Evolutionary conservation across 2,888 invertebrate species (phyloP).

Genomic region (Diadegma fenestrale): DNA sequence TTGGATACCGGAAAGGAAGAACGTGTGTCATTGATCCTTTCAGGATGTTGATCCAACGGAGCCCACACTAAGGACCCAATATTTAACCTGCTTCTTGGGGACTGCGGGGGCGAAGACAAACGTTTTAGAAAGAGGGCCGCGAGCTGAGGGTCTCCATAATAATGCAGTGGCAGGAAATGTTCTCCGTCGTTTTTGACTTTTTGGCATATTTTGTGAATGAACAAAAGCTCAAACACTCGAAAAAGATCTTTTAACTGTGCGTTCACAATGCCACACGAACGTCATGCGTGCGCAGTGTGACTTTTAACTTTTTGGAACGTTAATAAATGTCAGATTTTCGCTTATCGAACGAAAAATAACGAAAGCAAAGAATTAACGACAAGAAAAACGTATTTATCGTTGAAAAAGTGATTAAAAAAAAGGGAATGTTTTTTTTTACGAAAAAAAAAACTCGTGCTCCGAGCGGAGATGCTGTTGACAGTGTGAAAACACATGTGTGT

Average conservation of each 20-base stretch:
- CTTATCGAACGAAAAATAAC: not conserved
- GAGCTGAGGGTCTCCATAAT: conserved; percentile 54
- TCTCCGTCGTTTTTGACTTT: conserved; percentile 55
- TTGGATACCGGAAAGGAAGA: conserved; percentile 72
- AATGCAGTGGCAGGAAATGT: conserved; percentile 55
- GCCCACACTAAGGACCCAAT: conserved; percentile 74
- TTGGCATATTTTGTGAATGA: conserved; percentile 21
- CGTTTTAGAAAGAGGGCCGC: conserved; percentile 30
- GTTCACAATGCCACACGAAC: not conserved
- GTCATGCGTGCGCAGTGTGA: no score
- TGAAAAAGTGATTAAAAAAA: not conserved
- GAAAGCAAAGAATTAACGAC: not conserved
- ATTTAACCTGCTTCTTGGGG: conserved; percentile 73
- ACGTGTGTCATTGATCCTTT: conserved; percentile 71
- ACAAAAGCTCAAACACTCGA: conserved; percentile 39
- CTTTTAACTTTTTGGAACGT: not conserved
- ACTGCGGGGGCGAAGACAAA: conserved; percentile 29
- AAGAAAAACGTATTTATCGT: no score
- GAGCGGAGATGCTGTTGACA: conserved; percentile 20
- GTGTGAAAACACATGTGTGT: conserved; percentile 79
- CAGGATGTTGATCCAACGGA: conserved; percentile 76
- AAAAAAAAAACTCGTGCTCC: not conserved
- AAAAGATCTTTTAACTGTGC: not conserved
- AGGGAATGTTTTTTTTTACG: not conserved
- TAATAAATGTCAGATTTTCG: not conserved